A percentile compares a stretch with the other conserved stretches of the same genome.
Conservation (phyloP, 2,113 vertebrate species). For the Paedocypris sp. region DNA sequence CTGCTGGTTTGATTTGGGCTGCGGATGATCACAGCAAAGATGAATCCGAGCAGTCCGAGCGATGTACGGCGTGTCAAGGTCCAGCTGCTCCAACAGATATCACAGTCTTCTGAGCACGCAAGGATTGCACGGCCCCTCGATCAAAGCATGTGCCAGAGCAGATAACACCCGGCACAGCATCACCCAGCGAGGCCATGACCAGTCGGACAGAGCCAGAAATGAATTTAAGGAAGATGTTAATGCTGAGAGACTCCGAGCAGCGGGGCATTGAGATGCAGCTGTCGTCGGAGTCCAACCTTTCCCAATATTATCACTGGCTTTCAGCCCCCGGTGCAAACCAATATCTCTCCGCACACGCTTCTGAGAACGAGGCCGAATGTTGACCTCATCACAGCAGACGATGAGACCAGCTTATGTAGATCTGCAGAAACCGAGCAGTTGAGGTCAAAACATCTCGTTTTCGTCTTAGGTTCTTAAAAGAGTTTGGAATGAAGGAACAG, state of each 20-base stretch:
- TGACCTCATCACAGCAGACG: neutral
- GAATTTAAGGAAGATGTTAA: neutral
- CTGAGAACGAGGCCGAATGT: neutral
- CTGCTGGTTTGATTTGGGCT: too few relatives aligned
- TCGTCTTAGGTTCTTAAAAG: too few relatives aligned
- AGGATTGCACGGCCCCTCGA: neutral
- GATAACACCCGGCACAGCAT: neutral
- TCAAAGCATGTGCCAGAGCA: conserved; percentile 4
- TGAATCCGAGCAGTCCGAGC: too few relatives aligned
- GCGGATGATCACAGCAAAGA: too few relatives aligned
- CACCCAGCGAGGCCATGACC: neutral
- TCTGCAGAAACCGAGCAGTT: conserved; percentile 1
- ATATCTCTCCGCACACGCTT: conserved; percentile 4
- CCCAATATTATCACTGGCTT: neutral
- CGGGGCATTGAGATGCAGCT: neutral
- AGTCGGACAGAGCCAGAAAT: neutral
- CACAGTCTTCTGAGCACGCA: neutral
- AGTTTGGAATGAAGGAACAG: too few relatives aligned
- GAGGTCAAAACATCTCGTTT: neutral
- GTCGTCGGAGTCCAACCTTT: neutral
- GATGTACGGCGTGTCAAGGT: neutral
- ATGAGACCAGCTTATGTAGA: neutral
- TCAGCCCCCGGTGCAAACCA: neutral
- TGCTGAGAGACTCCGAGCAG: neutral
- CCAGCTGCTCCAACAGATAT: neutral